Conservation (phyloP, 2,888 invertebrate genomes). For the Troilus luridus region DNA sequence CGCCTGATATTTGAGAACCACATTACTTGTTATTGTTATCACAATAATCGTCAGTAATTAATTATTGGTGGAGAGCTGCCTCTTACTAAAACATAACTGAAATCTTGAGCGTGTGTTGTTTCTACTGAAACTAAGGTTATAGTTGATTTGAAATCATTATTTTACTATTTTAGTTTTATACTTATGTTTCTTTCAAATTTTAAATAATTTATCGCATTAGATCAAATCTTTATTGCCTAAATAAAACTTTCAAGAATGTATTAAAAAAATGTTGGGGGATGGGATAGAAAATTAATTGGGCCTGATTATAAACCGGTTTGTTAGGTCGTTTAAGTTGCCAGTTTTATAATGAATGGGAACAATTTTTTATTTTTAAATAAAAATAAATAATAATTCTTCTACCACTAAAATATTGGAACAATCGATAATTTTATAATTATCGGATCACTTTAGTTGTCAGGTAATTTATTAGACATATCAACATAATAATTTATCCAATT, state of each 20-base stretch:
- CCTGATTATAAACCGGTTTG: not conserved
- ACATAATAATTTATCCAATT: not conserved
- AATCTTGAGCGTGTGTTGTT: too few relatives aligned
- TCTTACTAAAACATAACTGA: not conserved
- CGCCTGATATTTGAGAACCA: not conserved
- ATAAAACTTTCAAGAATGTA: not conserved
- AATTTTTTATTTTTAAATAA: not conserved
- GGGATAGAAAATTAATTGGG: not conserved
- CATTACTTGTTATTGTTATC: not conserved
- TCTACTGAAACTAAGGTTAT: too few relatives aligned
- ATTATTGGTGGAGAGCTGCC: not conserved
- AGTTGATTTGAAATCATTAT: too few relatives aligned
- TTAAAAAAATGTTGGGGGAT: not conserved
- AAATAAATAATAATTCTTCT: not conserved
- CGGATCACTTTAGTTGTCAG: not conserved
- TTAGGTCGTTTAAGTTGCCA: not conserved
- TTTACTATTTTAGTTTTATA: too few relatives aligned
- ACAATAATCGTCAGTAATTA: not conserved
- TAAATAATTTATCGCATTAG: not conserved
- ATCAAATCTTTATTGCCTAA: not conserved
- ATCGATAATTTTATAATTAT: not conserved
- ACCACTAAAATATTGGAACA: too few relatives aligned
- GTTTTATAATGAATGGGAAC: not conserved
- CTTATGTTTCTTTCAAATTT: too few relatives aligned
- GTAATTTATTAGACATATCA: too few relatives aligned